Conservation (phyloP, 2,113 vertebrate genomes). For the Passer domesticus region DNA sequence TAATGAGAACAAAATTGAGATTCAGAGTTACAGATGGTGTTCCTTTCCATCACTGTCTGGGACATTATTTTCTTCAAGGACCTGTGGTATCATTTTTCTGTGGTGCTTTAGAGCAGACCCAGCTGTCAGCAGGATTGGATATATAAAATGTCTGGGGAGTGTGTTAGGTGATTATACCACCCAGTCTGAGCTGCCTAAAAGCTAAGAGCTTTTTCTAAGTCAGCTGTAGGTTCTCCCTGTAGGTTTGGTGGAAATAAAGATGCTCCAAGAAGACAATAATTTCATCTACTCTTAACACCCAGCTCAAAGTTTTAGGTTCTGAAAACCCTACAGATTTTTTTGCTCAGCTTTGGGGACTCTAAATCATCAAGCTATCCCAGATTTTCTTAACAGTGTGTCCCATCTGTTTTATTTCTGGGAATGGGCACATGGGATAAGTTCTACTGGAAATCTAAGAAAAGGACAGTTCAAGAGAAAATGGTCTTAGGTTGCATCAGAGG, state of each 20-base stretch:
- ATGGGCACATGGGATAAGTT: not conserved
- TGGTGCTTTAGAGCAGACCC: constrained; percentile 27
- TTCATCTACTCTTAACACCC: not conserved
- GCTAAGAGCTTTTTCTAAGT: not conserved
- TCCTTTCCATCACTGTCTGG: constrained; percentile 19
- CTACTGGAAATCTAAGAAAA: not conserved
- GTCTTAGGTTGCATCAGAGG: not conserved
- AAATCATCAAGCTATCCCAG: not conserved
- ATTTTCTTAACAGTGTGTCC: not conserved
- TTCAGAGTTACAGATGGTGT: constrained; percentile 56
- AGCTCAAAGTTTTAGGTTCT: not conserved
- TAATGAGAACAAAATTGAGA: constrained; percentile 53
- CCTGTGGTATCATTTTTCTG: not conserved
- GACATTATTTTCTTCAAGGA: constrained; percentile 54
- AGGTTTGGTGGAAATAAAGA: not conserved
- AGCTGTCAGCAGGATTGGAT: constrained; percentile 33
- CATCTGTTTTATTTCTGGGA: not conserved
- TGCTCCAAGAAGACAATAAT: not conserved
- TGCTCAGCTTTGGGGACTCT: not conserved
- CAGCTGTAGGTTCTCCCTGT: not conserved
- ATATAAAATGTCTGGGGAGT: not conserved
- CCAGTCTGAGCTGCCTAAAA: constrained; percentile 22
- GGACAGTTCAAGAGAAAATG: not conserved
- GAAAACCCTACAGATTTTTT: not conserved
- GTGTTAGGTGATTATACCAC: not conserved